These are phyloP conservation scores for Portunus trituberculatus DNA, from an alignment of 1,140 invertebrate genomes.

Conservation along the genomic window DNA sequence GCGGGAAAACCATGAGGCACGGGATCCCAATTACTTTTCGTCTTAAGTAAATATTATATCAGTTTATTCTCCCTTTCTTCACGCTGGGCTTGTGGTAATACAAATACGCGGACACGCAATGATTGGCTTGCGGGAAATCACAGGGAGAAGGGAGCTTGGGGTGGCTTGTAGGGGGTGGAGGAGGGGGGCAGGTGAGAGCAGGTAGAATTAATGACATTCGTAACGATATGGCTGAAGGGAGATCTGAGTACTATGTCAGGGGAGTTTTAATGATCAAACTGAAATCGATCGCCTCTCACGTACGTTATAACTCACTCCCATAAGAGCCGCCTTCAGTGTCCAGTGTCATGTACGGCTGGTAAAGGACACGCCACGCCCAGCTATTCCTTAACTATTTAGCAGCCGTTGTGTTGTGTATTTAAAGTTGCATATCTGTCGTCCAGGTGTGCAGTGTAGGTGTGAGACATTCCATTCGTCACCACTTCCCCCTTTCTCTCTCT, in stretches of 20 bases:
- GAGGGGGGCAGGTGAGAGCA: neutral
- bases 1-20: too few relatives aligned
- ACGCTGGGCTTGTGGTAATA: too few relatives aligned
- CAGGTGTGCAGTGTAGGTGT: neutral
- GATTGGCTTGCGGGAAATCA: neutral
- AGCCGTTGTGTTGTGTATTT: neutral
- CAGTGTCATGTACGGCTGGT: neutral
- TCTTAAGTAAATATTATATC: too few relatives aligned
- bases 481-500: conserved; percentile 33
- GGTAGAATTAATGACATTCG: neutral
- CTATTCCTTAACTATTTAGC: neutral
- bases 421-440: conserved; percentile 2
- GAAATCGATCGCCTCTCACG: neutral
- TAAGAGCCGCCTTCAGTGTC: neutral
- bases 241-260: neutral
- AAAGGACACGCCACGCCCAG: neutral
- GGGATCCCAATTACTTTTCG: too few relatives aligned
- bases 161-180: neutral
- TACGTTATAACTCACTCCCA: neutral
- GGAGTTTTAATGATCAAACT: neutral
- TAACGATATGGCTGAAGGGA: neutral
- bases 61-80: too few relatives aligned
- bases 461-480: neutral
- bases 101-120: too few relatives aligned
- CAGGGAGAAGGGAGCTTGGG: neutral